Evolutionary conservation across 2,797 vertebrate species (phyloP).

Genomic region (Pipistrellus kuhlii): DNA sequence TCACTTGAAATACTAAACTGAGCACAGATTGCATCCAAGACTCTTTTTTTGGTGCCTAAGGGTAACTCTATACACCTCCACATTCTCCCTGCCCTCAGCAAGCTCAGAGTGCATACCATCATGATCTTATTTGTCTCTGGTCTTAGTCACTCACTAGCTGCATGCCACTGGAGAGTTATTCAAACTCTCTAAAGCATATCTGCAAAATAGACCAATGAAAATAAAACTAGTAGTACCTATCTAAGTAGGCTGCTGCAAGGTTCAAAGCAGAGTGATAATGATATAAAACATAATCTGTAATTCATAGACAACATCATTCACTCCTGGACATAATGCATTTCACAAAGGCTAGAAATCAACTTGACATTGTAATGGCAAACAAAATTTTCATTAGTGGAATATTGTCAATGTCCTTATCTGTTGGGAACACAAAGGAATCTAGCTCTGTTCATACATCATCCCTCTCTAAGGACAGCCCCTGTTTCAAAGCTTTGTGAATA

Average conservation of each 20-base stretch:
- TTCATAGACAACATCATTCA: slow-evolving; percentile 53
- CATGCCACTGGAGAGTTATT: neutral
- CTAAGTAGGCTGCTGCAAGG: neutral
- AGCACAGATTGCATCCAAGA: neutral
- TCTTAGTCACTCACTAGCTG: neutral
- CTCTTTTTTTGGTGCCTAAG: neutral
- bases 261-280: slow-evolving; percentile 16
- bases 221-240: neutral
- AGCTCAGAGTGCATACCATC: neutral
- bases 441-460: neutral
- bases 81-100: neutral
- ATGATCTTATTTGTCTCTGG: neutral
- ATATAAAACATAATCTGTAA: slow-evolving; percentile 36
- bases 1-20: neutral
- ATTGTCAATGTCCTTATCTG: slow-evolving; percentile 43
- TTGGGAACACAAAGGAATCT: neutral
- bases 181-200: neutral
- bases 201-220: slow-evolving; percentile 17
- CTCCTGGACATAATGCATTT: slow-evolving; percentile 35
- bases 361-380: slow-evolving; percentile 65
- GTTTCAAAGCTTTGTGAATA: neutral
- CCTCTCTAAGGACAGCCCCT: neutral
- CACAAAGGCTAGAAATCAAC: slow-evolving; percentile 41
- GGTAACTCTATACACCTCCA: neutral
- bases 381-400: slow-evolving; percentile 46